A percentile compares a stretch with the other conserved stretches of the same genome.
Conservation (phyloP, 2,888 invertebrate species). For the Anarsia innoxiella region DNA sequence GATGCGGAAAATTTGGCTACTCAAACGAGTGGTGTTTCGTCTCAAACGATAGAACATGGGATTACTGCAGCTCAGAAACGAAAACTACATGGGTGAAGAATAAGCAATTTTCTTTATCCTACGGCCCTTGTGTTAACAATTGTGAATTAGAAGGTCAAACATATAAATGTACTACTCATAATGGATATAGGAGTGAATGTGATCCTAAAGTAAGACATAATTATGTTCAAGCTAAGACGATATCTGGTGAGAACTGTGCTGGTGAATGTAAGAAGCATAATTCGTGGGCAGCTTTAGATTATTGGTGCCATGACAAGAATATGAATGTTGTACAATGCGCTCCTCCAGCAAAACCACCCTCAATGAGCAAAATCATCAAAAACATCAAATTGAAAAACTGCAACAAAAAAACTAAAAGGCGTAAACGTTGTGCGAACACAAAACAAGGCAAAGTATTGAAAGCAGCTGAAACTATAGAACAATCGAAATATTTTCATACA, state of each 20-base stretch:
- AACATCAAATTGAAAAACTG: not conserved
- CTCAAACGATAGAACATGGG: constrained; percentile 1
- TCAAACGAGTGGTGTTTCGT: constrained; percentile 11
- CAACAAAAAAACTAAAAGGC: constrained; percentile 1
- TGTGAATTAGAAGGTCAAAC: not conserved
- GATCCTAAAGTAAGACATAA: not conserved
- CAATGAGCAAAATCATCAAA: not conserved
- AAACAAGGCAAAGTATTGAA: not conserved
- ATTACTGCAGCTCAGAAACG: constrained; percentile 9
- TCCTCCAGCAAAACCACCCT: constrained; percentile 4
- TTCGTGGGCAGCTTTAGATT: not conserved
- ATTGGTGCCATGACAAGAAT: constrained; percentile 6
- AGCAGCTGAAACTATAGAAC: constrained; percentile 1
- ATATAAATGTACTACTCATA: constrained; percentile 1
- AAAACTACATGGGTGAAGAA: not conserved
- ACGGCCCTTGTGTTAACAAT: constrained; percentile 6
- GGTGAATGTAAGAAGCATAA: constrained; percentile 4
- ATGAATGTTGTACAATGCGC: not conserved
- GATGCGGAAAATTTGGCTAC: constrained; percentile 5
- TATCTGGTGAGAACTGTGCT: constrained; percentile 4
- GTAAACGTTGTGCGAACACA: not conserved
- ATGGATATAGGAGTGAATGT: not conserved
- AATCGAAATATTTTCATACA: constrained; percentile 4
- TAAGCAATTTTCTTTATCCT: not conserved
- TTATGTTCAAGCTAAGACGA: constrained; percentile 5